These are phyloP conservation scores for Cantharis flavilabris DNA, from an alignment of 2,888 invertebrate species.

Conservation along the genomic window DNA sequence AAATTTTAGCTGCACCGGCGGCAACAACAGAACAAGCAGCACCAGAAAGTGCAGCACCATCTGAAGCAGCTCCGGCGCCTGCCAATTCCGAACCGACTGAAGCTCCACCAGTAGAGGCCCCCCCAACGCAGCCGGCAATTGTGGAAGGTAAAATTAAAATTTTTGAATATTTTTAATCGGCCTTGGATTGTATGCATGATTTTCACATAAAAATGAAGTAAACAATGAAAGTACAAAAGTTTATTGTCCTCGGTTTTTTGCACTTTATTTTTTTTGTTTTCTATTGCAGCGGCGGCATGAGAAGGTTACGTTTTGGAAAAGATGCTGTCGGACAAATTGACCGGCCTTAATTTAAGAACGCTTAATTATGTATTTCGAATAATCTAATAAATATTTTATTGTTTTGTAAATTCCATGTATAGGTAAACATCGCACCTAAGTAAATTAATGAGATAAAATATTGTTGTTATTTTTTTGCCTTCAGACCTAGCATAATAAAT, in stretches of 20 bases:
- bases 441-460: not conserved
- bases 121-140: slow-evolving; percentile 45
- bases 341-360: not conserved
- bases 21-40: not conserved
- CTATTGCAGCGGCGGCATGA: not conserved
- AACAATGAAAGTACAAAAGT: not conserved
- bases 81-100: slow-evolving; percentile 44
- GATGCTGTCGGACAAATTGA: not conserved
- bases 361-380: not conserved
- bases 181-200: not conserved
- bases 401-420: not conserved
- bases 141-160: slow-evolving; percentile 34
- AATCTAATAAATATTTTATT: not conserved
- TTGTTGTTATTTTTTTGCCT: not conserved
- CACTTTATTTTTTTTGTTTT: not conserved
- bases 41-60: slow-evolving; percentile 22
- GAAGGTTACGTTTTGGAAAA: not conserved
- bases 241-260: not conserved
- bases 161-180: not conserved
- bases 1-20: not conserved
- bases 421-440: not conserved
- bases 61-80: slow-evolving; percentile 30
- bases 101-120: slow-evolving; percentile 47
- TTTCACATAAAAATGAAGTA: not conserved
- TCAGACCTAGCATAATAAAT: not conserved